phyloP scores from a whole-genome alignment of 2,888 invertebrate genomes.

The Eudemis profundana region DNA sequence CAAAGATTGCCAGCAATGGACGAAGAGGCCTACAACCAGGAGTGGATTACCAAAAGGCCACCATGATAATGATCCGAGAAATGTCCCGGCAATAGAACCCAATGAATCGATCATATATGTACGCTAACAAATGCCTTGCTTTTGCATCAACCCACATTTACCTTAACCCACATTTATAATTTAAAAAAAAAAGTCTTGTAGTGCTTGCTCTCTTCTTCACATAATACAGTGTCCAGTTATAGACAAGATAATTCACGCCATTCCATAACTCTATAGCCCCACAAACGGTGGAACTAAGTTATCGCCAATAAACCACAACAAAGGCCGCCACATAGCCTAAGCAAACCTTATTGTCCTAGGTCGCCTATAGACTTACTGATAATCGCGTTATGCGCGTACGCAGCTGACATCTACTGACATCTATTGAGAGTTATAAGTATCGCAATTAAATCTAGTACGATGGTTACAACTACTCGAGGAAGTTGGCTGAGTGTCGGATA shows the following conservation, averaged over 20 bases:
- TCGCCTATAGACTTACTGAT: constrained; percentile 17
- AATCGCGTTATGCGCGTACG: constrained; percentile 17
- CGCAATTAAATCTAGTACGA: constrained; percentile 38
- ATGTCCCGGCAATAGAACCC: too few relatives aligned
- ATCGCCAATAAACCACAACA: constrained; percentile 31
- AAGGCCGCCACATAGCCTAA: constrained; percentile 22
- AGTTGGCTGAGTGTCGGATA: constrained; percentile 33
- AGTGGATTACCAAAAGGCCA: too few relatives aligned
- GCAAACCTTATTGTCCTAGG: constrained; percentile 34
- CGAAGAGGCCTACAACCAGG: too few relatives aligned
- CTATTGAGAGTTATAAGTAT: constrained; percentile 33
- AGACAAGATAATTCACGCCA: constrained; percentile 2
- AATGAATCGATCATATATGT: too few relatives aligned
- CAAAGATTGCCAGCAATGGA: too few relatives aligned
- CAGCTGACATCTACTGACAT: constrained; percentile 26
- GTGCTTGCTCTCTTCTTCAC: too few relatives aligned
- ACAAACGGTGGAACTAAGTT: constrained; percentile 5
- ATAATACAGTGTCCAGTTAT: too few relatives aligned
- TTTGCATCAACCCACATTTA: too few relatives aligned
- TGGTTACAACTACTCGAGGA: constrained; percentile 16
- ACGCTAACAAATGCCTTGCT: too few relatives aligned
- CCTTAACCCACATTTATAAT: too few relatives aligned
- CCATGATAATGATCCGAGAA: too few relatives aligned
- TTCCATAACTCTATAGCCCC: neutral
- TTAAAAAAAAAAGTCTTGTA: too few relatives aligned